phyloP scores from a whole-genome alignment of 1,140 invertebrate species.

The Chionoecetes opilio region DNA sequence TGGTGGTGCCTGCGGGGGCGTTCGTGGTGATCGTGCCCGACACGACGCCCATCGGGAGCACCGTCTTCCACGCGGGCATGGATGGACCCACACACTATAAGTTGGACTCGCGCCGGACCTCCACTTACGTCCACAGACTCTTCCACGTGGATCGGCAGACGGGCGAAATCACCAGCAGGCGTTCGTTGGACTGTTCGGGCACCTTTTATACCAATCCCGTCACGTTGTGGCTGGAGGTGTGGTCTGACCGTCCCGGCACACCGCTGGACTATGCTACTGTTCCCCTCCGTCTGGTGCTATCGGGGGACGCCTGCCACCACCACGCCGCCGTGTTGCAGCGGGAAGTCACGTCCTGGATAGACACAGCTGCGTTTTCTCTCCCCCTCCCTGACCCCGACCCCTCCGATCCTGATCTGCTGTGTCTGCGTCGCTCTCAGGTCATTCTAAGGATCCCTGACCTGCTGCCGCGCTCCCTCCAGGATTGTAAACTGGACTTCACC shows the following conservation, averaged over 20 bases:
- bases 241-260: slow-evolving; percentile 88
- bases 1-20: slow-evolving; percentile 63
- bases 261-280: slow-evolving; percentile 93
- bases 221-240: slow-evolving; percentile 93
- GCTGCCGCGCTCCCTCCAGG: slow-evolving; percentile 89
- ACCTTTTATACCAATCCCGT: slow-evolving; percentile 92
- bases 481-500: slow-evolving; percentile 90
- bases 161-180: slow-evolving; percentile 90
- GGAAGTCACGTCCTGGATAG: slow-evolving; percentile 75
- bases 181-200: slow-evolving; percentile 90
- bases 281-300: slow-evolving; percentile 90
- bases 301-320: slow-evolving; percentile 89
- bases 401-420: slow-evolving; percentile 83
- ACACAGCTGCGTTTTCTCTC: slow-evolving; percentile 78
- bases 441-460: slow-evolving; percentile 91
- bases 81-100: slow-evolving; percentile 86
- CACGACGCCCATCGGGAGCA: slow-evolving; percentile 72
- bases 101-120: slow-evolving; percentile 90
- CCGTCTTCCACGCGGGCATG: slow-evolving; percentile 74
- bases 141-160: slow-evolving; percentile 89
- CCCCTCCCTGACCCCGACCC: slow-evolving; percentile 79
- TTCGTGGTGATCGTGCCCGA: slow-evolving; percentile 80
- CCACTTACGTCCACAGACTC: slow-evolving; percentile 91
- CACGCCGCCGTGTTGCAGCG: slow-evolving; percentile 83
- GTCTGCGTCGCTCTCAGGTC: slow-evolving; percentile 90